Conservation (phyloP, 2,888 invertebrate species). For the Clanis bilineata region DNA sequence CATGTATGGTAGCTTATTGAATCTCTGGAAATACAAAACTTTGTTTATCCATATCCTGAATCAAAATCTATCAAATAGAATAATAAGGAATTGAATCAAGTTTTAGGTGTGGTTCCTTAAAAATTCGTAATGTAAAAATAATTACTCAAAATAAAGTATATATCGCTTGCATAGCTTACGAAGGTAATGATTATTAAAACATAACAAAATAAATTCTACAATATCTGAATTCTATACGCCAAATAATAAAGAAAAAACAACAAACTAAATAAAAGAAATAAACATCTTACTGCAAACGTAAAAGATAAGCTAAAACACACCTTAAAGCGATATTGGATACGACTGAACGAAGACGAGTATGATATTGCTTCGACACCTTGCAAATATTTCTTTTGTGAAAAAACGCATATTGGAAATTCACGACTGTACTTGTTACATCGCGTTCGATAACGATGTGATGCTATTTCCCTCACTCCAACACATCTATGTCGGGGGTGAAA, state of each 20-base stretch:
- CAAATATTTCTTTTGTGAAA: conserved; percentile 8
- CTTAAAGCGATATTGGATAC: neutral
- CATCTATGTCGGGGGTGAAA: neutral
- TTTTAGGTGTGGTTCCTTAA: too few relatives aligned
- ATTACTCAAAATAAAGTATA: too few relatives aligned
- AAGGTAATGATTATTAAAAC: too few relatives aligned
- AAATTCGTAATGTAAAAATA: too few relatives aligned
- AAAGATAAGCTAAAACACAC: neutral
- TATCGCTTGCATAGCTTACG: too few relatives aligned
- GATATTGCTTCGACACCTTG: neutral
- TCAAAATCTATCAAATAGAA: too few relatives aligned
- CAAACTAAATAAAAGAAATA: neutral
- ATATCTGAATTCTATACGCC: neutral
- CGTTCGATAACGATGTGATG: neutral
- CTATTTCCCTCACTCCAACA: neutral
- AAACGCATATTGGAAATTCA: conserved; percentile 5
- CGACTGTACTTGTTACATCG: neutral
- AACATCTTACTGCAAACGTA: neutral
- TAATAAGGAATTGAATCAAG: too few relatives aligned
- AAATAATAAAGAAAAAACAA: neutral
- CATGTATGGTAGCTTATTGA: too few relatives aligned
- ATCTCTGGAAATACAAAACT: too few relatives aligned
- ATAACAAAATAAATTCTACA: too few relatives aligned
- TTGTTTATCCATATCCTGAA: too few relatives aligned
- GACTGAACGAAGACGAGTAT: neutral